Evolutionary conservation across 92 coral and sea anemone species (phyloP).

Genomic region (Actinernus sp.): DNA sequence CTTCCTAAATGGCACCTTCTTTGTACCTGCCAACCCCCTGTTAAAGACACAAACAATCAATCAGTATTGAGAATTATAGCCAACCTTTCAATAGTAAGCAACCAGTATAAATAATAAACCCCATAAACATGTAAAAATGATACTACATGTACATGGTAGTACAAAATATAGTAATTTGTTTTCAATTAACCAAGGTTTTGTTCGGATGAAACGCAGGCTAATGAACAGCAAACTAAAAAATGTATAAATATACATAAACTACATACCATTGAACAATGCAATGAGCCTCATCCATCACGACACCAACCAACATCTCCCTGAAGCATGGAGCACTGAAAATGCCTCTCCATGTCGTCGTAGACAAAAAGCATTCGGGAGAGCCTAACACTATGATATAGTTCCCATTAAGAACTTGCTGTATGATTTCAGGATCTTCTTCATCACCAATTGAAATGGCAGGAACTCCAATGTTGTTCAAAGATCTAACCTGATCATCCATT

Average conservation of each 20-base stretch:
- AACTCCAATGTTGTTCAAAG: slow-evolving; percentile 46
- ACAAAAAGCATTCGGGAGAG: slow-evolving; percentile 79
- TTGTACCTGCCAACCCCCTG: slow-evolving; percentile 28
- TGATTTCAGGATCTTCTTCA: slow-evolving; percentile 58
- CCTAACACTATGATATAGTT: slow-evolving; percentile 69
- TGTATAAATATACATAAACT: too few species aligned
- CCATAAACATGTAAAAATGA: too few species aligned
- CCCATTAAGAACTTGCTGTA: slow-evolving; percentile 73
- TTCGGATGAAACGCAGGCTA: background rate
- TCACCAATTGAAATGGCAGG: slow-evolving; percentile 68
- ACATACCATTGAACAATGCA: slow-evolving; percentile 36
- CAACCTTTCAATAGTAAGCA: too few species aligned
- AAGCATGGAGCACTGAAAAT: slow-evolving; percentile 3
- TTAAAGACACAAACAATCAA: background rate
- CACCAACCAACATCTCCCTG: slow-evolving; percentile 22
- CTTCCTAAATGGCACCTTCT: slow-evolving; percentile 52
- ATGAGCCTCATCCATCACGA: slow-evolving; percentile 37
- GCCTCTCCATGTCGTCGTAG: slow-evolving; percentile 25
- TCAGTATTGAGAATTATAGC: too few species aligned
- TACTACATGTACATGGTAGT: too few species aligned
- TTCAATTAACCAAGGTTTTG: background rate
- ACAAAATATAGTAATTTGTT: too few species aligned
- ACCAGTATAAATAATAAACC: too few species aligned
- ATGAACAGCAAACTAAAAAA: too few species aligned
- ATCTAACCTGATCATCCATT: slow-evolving; percentile 69